Percentiles rank a stretch among this genome's conserved stretches.
phyloP scores from a whole-genome alignment of 2,113 vertebrate genomes.

The Bambusicola thoracicus region DNA sequence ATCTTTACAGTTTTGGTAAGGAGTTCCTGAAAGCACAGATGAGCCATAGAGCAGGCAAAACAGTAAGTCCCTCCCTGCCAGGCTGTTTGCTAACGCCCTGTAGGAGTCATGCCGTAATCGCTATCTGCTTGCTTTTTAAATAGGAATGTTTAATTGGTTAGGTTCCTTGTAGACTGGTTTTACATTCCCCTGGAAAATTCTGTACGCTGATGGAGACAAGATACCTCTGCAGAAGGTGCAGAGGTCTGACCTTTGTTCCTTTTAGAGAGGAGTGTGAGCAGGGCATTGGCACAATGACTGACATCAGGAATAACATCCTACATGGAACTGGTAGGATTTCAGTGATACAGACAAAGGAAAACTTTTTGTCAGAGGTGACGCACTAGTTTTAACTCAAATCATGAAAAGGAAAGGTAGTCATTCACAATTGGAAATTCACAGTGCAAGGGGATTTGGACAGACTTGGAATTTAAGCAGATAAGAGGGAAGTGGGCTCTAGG shows the following conservation, averaged over 20 bases:
- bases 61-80: not conserved
- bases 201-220: not conserved
- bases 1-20: not conserved
- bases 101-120: not conserved
- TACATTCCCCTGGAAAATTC: not conserved
- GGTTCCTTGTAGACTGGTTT: not conserved
- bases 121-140: not conserved
- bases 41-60: accelerated
- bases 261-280: not conserved
- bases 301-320: not conserved
- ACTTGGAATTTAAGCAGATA: not conserved
- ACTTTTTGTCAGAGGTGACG: not conserved
- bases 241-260: not conserved
- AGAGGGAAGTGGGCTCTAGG: not conserved
- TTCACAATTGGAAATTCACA: not conserved
- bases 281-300: not conserved
- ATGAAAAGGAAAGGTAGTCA: not conserved
- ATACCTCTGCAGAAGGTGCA: not conserved
- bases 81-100: accelerated
- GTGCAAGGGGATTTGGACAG: not conserved
- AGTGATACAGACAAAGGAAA: not conserved
- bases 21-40: not conserved
- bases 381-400: not conserved
- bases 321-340: not conserved
- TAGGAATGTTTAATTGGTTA: not conserved